Evolutionary conservation across 2,888 invertebrate genomes (phyloP).

Genomic region (Metalampra italica): DNA sequence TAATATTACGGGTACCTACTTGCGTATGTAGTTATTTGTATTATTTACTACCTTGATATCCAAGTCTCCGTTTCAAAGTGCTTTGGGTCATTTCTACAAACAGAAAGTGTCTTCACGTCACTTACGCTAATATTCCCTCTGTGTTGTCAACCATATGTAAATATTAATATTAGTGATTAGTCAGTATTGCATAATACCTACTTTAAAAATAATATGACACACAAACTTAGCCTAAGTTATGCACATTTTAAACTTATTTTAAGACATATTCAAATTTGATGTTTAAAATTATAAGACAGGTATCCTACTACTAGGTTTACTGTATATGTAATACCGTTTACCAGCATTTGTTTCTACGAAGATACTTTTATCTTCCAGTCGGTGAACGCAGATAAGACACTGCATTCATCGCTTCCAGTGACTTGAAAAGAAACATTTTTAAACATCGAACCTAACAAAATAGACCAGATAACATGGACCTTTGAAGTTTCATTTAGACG

Average conservation of each 20-base stretch:
- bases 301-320: no score
- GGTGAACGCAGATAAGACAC: no score
- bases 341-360: background rate
- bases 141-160: background rate
- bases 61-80: background rate
- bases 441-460: conserved; percentile 4
- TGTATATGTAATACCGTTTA: no score
- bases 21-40: background rate
- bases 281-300: no score
- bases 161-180: background rate
- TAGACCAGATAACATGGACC: background rate
- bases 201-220: background rate
- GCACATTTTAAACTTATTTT: no score
- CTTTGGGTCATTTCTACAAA: conserved; percentile 6
- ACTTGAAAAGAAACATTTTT: conserved; percentile 3
- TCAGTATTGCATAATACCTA: background rate
- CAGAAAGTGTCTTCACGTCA: conserved; percentile 35
- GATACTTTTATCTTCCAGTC: background rate
- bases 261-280: no score
- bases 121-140: background rate
- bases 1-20: background rate
- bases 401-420: no score
- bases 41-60: no score
- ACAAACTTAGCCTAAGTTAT: background rate
- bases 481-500: background rate